Evolutionary conservation across 2,113 vertebrate species (phyloP), one percentile per base, ranked within the genome.

Genomic region (Talpa occidentalis): DNA sequence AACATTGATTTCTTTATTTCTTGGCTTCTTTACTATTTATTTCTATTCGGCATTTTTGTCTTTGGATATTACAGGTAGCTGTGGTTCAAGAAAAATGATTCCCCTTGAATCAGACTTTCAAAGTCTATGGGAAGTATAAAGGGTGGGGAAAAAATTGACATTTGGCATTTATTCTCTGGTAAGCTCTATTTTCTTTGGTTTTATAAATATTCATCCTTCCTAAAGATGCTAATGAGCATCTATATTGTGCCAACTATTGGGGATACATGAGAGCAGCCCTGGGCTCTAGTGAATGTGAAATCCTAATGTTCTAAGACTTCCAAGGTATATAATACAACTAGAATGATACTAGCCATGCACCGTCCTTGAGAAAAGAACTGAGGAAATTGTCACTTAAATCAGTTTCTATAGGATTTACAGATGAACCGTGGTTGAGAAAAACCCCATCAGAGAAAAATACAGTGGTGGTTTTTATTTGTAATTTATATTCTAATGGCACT

Each of bases 81-180:
- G 30, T 69, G 14, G 6, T 90, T 78, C 37, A 93, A 90, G 76
- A 92, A 95, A 95, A 92, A 74, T 74, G 30, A 79, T 37, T 60
- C n/a, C 6, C 9, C 7, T 32, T 70, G 19, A 93, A 40, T 87
- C 28, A 79, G 24, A 79, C 30, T 89, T 84, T 82, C 76, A 90
- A 94, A 90, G 66, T 40, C 88, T 73, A 4, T 26, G 42, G 78
- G 42, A 92, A 94, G n/a, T 79, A 89, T 90, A 32, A 91, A 82
- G 56, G 11, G 1, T 0, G 56, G 6, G 22, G 37, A 24, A 85
- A 42, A 88, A 94, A 35, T 83, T 69, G 66, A 79, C 52, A 24
- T 35, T 76, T 85, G 70, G 24, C 35, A 7, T 84, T 35, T 91
- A 32, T 28, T 72, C 17, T 81, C 7, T 90, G n/a, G 12, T 91